These are phyloP conservation scores for Suricata suricatta DNA, from an alignment of 2,113 vertebrate species.

Conservation along the genomic window DNA sequence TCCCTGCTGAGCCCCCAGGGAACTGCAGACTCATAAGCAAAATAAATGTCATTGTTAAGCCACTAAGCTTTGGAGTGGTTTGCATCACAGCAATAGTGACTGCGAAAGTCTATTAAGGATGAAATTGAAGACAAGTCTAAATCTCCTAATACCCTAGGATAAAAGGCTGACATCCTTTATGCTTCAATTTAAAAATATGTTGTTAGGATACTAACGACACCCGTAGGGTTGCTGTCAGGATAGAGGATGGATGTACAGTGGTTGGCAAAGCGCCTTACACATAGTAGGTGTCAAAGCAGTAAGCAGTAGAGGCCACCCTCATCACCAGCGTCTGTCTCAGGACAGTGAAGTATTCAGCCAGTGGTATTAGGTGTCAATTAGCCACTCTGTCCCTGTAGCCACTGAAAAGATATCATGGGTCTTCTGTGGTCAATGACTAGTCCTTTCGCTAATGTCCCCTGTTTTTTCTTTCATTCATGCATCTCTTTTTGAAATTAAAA, in stretches of 20 bases:
- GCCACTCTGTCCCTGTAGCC: not conserved
- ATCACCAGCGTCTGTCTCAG: not conserved
- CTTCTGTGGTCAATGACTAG: not conserved
- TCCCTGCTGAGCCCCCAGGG: no score
- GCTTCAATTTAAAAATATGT: not conserved
- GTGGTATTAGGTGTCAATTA: not conserved
- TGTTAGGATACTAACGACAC: not conserved
- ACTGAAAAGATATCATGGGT: not conserved
- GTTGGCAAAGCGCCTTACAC: not conserved
- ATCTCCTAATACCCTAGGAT: not conserved
- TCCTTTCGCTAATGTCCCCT: no score
- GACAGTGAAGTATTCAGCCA: not conserved
- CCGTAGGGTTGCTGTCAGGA: not conserved
- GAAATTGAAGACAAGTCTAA: not conserved
- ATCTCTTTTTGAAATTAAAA: not conserved
- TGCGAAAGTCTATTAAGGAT: not conserved
- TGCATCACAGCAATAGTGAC: not conserved
- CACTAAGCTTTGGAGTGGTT: not conserved
- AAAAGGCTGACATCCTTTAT: fast-evolving
- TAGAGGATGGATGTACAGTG: not conserved
- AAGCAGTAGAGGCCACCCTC: not conserved
- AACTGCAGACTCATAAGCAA: not conserved
- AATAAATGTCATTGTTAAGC: not conserved
- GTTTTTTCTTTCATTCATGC: not conserved
- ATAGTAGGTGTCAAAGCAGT: not conserved